These are phyloP conservation scores for Urocynchramus pylzowi DNA, from an alignment of 2,113 vertebrate genomes.

Conservation along the genomic window DNA sequence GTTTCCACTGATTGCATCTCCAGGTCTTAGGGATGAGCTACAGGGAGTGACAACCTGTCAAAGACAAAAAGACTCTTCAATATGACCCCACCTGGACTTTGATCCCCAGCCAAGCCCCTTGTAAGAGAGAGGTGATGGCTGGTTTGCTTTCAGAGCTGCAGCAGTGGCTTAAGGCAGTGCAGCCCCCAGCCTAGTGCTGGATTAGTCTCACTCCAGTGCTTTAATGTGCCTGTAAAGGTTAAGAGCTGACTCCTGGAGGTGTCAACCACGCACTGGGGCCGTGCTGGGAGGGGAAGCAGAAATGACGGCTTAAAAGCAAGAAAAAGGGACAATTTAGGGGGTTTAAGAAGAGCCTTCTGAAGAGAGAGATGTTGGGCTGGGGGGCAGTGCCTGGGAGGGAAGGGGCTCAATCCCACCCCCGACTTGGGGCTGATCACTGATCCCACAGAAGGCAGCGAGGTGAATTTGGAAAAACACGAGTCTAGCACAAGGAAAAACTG, in stretches of 20 bases:
- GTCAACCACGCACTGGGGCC: background rate
- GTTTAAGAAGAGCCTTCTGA: background rate
- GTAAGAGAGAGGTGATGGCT: background rate
- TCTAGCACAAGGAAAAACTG: background rate
- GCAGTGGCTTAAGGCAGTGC: background rate
- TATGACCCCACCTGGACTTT: background rate
- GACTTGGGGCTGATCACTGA: accelerated
- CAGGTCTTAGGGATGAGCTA: background rate
- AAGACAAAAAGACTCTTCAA: background rate
- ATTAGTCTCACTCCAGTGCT: conserved; percentile 11
- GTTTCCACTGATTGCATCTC: background rate
- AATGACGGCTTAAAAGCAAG: background rate
- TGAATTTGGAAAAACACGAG: background rate
- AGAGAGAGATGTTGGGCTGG: background rate
- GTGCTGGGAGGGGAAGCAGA: background rate
- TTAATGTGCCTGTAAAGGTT: conserved; percentile 1
- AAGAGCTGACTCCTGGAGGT: background rate
- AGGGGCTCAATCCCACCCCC: background rate
- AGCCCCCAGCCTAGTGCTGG: background rate
- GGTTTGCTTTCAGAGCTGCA: background rate
- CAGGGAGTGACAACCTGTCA: background rate
- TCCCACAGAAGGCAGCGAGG: background rate
- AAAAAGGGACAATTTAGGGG: background rate
- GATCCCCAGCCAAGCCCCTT: background rate
- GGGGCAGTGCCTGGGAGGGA: background rate